Conservation (phyloP, 2,113 vertebrate genomes). For the Oncorhynchus masou region DNA sequence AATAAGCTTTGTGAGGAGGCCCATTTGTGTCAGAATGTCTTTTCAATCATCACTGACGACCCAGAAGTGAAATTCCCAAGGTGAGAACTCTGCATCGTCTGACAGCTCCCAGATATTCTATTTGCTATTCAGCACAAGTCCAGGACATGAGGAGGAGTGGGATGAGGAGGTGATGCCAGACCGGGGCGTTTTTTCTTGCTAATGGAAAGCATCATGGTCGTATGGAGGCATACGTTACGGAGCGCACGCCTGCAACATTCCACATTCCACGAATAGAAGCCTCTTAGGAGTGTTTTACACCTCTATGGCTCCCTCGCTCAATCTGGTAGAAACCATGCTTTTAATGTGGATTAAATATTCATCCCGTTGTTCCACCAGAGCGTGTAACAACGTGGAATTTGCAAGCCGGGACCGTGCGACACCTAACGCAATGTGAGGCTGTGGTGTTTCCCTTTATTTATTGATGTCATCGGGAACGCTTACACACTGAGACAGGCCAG, state of each 20-base stretch:
- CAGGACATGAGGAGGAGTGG: background rate
- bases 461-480: background rate
- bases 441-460: background rate
- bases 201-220: background rate
- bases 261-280: background rate
- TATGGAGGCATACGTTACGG: background rate
- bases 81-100: constrained; percentile 25
- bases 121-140: constrained; percentile 12
- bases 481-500: background rate
- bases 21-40: constrained; percentile 44
- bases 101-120: constrained; percentile 23
- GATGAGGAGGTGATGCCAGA: background rate
- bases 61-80: constrained; percentile 41
- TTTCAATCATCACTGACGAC: constrained; percentile 45
- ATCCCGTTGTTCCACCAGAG: constrained; percentile 20
- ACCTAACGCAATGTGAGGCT: background rate
- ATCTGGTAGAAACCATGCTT: constrained; percentile 17
- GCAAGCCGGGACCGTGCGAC: constrained; percentile 10
- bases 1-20: constrained; percentile 28
- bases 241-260: background rate
- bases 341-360: constrained; percentile 47
- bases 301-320: background rate
- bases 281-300: background rate
- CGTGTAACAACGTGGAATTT: constrained; percentile 20
- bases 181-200: background rate